Conservation (phyloP, 2,113 vertebrate species). For the Platysteira castanea region DNA sequence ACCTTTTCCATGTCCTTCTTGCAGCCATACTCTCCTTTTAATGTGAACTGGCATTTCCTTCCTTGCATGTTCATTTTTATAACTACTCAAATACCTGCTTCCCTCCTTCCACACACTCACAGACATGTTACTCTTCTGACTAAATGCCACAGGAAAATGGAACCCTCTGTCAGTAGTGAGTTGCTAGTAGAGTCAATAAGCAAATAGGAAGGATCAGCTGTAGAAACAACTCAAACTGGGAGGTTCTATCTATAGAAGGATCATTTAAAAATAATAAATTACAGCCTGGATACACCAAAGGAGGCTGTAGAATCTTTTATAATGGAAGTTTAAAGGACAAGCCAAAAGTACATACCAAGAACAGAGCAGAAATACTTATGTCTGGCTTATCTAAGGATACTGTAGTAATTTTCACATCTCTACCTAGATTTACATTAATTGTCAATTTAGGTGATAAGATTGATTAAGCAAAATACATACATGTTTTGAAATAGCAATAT, state of each 20-base stretch:
- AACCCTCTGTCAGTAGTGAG: not conserved
- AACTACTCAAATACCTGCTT: not conserved
- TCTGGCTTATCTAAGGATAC: not conserved
- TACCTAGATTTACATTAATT: not conserved
- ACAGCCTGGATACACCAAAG: not conserved
- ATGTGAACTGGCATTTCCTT: not conserved
- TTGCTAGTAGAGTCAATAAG: conserved; percentile 11
- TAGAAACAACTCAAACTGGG: conserved; percentile 15
- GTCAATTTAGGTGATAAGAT: not conserved
- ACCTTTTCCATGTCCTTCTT: not conserved
- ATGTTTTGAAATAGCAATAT: not conserved
- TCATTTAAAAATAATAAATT: not conserved
- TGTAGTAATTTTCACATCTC: not conserved
- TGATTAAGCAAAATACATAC: not conserved
- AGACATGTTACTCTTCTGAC: not conserved
- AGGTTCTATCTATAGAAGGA: conserved; percentile 18
- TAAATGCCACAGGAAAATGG: conserved; percentile 5
- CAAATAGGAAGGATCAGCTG: conserved; percentile 29
- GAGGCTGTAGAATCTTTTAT: not conserved
- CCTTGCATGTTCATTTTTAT: not conserved
- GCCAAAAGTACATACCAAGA: not conserved
- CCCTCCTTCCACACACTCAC: not conserved
- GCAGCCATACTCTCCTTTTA: not conserved
- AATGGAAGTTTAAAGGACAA: not conserved
- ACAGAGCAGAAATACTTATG: not conserved